Evolutionary conservation across 2,797 vertebrate species (phyloP).

Genomic region (Myotis myotis): DNA sequence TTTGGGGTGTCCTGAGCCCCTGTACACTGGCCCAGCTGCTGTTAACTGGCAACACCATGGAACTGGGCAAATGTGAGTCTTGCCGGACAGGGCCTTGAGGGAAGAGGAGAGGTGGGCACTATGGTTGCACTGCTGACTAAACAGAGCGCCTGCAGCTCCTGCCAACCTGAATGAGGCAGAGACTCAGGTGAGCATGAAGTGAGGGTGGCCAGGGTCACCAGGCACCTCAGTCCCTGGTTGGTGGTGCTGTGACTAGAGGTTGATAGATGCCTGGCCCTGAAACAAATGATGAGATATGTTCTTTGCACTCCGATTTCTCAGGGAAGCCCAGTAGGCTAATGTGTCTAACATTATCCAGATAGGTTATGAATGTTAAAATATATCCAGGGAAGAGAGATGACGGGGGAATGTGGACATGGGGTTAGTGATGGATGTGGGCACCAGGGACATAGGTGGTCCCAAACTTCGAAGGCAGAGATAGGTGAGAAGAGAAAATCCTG

Average conservation of each 20-base stretch:
- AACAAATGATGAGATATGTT: not conserved
- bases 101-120: not conserved
- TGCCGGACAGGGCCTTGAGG: not conserved
- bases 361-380: not conserved
- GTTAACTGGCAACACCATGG: not conserved
- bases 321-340: not conserved
- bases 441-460: not conserved
- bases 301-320: not conserved
- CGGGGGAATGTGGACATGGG: not conserved
- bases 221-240: not conserved
- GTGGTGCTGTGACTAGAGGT: not conserved
- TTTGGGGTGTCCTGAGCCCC: not conserved
- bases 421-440: not conserved
- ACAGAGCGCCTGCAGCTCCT: not conserved
- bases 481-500: not conserved
- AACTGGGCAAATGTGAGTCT: not conserved
- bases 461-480: not conserved
- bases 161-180: too few species aligned
- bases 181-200: not conserved
- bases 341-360: not conserved
- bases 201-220: not conserved
- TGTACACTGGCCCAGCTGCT: not conserved
- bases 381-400: accelerated
- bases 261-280: not conserved
- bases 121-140: not conserved